Percentiles rank a stretch among this genome's conserved stretches.
phyloP scores from a whole-genome alignment of 2,797 vertebrate genomes.

The Oreochromis grahami region DNA sequence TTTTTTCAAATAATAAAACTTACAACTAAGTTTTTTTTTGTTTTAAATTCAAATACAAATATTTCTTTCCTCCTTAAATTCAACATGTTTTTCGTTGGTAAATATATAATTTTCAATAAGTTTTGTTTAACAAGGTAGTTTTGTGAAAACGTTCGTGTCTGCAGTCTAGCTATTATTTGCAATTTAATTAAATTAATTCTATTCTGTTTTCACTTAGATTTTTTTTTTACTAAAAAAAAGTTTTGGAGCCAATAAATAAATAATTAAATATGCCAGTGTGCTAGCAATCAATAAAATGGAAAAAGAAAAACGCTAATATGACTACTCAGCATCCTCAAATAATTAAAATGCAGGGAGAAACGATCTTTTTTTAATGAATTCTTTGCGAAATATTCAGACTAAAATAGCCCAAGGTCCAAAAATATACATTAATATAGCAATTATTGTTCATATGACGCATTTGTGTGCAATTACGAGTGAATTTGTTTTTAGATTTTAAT shows the following conservation, averaged over 20 bases:
- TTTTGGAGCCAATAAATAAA: neutral
- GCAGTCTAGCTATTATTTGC: neutral
- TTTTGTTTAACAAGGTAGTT: neutral
- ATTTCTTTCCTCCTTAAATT: neutral
- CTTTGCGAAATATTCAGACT: neutral
- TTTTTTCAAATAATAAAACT: neutral
- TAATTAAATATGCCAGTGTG: neutral
- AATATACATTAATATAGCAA: neutral
- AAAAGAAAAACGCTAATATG: neutral
- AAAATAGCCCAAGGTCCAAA: neutral
- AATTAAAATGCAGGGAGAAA: neutral
- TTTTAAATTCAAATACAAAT: neutral
- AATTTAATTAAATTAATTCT: neutral
- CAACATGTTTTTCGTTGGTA: neutral
- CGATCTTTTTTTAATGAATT: neutral
- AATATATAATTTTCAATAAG: neutral
- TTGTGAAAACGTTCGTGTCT: neutral
- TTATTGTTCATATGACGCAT: neutral
- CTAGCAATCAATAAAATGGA: neutral
- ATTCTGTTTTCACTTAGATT: neutral
- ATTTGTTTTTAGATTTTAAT: neutral
- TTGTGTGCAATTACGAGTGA: neutral
- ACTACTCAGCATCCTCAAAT: neutral
- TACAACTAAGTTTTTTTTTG: neutral
- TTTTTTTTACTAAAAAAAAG: neutral